Conservation (phyloP, 2,888 invertebrate genomes). For the Eupithecia insigniata region DNA sequence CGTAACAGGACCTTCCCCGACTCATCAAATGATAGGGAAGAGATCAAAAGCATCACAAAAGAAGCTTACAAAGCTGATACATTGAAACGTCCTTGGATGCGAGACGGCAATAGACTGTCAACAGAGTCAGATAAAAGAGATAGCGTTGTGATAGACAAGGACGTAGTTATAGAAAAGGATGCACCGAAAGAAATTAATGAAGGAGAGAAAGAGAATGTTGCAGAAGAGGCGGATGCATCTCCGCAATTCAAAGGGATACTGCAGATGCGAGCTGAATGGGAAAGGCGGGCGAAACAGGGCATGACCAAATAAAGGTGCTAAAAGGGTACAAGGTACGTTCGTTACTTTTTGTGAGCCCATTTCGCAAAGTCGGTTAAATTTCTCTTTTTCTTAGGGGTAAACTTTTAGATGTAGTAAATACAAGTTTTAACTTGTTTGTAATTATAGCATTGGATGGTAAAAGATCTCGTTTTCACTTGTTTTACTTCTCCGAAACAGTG, state of each 20-base stretch:
- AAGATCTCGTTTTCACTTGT: conserved; percentile 12
- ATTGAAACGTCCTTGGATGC: conserved; percentile 76
- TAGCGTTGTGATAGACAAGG: conserved; percentile 75
- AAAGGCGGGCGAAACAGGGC: conserved; percentile 89
- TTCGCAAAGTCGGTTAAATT: not conserved
- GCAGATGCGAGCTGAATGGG: conserved; percentile 91
- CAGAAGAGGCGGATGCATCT: conserved; percentile 71
- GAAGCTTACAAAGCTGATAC: conserved; percentile 79
- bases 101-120: conserved; percentile 70
- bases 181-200: conserved; percentile 67
- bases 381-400: not conserved
- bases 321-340: conserved; percentile 59
- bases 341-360: not conserved
- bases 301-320: conserved; percentile 85
- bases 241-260: conserved; percentile 89
- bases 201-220: conserved; percentile 64
- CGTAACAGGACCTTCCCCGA: conserved; percentile 81
- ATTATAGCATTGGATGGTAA: not conserved
- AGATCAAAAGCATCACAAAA: conserved; percentile 74
- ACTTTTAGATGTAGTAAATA: not conserved
- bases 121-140: conserved; percentile 70
- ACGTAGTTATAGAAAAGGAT: conserved; percentile 73
- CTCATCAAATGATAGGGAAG: conserved; percentile 77
- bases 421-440: not conserved
- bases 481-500: conserved; percentile 5